These are phyloP conservation scores for Tyria jacobaeae DNA, from an alignment of 2,888 invertebrate species.

Conservation along the genomic window DNA sequence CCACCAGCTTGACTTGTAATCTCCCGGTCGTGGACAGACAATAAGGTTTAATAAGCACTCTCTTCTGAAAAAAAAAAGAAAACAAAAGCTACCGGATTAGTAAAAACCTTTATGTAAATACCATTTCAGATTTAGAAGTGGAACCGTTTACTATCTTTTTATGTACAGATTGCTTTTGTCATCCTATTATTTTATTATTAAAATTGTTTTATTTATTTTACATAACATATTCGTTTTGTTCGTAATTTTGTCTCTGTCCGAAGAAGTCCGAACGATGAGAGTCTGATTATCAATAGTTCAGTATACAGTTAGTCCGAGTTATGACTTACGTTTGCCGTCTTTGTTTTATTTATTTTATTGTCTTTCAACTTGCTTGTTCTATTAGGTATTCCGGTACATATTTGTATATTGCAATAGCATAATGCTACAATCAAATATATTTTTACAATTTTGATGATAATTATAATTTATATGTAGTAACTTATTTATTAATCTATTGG, in stretches of 20 bases:
- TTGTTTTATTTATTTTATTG: conserved; percentile 40
- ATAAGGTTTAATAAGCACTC: conserved; percentile 3
- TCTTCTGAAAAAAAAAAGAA: conserved; percentile 9
- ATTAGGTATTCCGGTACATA: conserved; percentile 18
- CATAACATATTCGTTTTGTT: conserved; percentile 37
- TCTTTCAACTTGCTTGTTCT: conserved; percentile 23
- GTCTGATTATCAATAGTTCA: conserved; percentile 35
- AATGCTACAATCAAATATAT: conserved; percentile 6
- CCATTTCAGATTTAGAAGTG: not conserved
- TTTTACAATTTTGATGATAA: conserved; percentile 4
- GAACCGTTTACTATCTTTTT: conserved; percentile 21
- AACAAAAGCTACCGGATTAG: conserved; percentile 14
- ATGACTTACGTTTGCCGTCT: conserved; percentile 32
- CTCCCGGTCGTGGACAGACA: not conserved
- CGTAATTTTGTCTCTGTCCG: conserved; percentile 33
- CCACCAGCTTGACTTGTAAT: not conserved
- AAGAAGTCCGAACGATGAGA: conserved; percentile 28
- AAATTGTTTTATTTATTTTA: too few species aligned
- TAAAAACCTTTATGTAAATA: conserved; percentile 3
- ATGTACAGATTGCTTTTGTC: not conserved
- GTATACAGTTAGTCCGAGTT: conserved; percentile 30
- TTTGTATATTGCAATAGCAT: conserved; percentile 17
- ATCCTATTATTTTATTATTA: conserved; percentile 4
- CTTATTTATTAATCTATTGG: not conserved
- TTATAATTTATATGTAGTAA: not conserved